A percentile compares a stretch with the other conserved stretches of the same genome.
Conservation (phyloP, 2,113 vertebrate species). For the Misgurnus anguillicaudatus region DNA sequence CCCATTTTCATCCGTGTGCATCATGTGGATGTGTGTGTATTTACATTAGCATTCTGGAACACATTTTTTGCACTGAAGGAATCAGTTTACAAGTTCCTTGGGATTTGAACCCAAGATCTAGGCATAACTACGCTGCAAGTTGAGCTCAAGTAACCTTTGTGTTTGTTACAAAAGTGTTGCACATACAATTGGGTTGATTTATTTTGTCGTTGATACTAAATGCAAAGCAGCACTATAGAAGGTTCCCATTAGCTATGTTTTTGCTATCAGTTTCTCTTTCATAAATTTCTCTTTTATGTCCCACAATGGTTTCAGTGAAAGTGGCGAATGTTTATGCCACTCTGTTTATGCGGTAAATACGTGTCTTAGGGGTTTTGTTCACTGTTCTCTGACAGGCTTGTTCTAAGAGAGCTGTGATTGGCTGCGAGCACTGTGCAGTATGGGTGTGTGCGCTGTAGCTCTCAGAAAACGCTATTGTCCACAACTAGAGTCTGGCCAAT, state of each 20-base stretch:
- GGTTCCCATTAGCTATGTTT: background rate
- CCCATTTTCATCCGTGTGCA: slow-evolving; percentile 99
- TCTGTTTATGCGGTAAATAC: slow-evolving; percentile 45
- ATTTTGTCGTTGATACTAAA: background rate
- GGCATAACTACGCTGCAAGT: no score
- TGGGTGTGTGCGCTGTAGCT: slow-evolving; percentile 85
- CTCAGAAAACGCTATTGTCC: slow-evolving; percentile 91
- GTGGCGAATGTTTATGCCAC: slow-evolving; percentile 11
- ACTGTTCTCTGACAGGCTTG: slow-evolving; percentile 70
- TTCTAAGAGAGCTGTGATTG: slow-evolving; percentile 94
- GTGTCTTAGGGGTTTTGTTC: slow-evolving; percentile 57
- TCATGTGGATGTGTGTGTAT: slow-evolving; percentile 84
- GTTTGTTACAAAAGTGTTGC: background rate
- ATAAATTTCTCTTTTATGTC: slow-evolving; percentile 19
- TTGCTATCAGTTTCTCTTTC: slow-evolving; percentile 19
- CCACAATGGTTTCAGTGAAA: slow-evolving; percentile 20
- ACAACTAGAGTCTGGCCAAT: slow-evolving; percentile 74
- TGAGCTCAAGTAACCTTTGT: no score
- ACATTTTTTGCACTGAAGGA: no score
- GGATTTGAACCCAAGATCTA: no score
- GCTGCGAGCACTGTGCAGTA: slow-evolving; percentile 82
- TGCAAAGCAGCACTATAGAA: background rate
- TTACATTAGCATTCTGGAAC: background rate
- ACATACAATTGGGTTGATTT: background rate
- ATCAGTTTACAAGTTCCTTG: no score